A percentile compares a stretch with the other conserved stretches of the same genome.
These are phyloP conservation scores for Yponomeuta plumbellus DNA, from an alignment of 2,888 invertebrate genomes.

Conservation along the genomic window DNA sequence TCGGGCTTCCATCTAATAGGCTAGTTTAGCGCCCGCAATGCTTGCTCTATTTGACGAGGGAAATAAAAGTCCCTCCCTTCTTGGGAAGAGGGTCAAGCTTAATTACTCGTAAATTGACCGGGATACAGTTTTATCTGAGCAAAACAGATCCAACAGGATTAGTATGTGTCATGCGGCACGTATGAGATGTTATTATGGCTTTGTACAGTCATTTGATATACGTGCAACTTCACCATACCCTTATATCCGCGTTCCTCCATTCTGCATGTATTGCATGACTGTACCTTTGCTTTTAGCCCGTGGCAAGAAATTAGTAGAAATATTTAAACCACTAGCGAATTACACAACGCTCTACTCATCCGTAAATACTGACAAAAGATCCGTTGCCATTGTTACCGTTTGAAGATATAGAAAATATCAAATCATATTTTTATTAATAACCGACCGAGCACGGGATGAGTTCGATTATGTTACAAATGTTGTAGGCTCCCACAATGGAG, in stretches of 20 bases:
- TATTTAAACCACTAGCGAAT: slow-evolving; percentile 29
- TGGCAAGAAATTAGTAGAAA: not conserved
- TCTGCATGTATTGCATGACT: not conserved
- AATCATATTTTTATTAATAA: slow-evolving; percentile 75
- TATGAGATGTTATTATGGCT: not conserved
- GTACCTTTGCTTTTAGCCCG: not conserved
- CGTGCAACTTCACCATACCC: not conserved
- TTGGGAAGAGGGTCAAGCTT: slow-evolving; percentile 70
- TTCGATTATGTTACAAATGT: slow-evolving; percentile 21
- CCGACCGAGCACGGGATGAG: slow-evolving; percentile 27
- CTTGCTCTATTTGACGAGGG: slow-evolving; percentile 52
- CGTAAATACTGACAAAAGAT: slow-evolving; percentile 62
- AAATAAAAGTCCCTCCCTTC: slow-evolving; percentile 69
- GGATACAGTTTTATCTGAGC: slow-evolving; percentile 61
- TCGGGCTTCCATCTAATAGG: slow-evolving; percentile 52
- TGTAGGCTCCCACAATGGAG: slow-evolving; percentile 51
- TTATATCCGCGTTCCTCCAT: no score
- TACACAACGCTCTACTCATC: slow-evolving; percentile 50
- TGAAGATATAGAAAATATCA: slow-evolving; percentile 60
- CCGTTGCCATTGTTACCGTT: slow-evolving; percentile 57
- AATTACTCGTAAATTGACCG: slow-evolving; percentile 76
- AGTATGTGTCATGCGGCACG: slow-evolving; percentile 44
- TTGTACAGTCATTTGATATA: not conserved
- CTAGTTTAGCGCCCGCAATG: slow-evolving; percentile 51
- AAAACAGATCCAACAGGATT: slow-evolving; percentile 54